Evolutionary conservation across 2,113 vertebrate species (phyloP).

Genomic region (Amphilophus citrinellus): DNA sequence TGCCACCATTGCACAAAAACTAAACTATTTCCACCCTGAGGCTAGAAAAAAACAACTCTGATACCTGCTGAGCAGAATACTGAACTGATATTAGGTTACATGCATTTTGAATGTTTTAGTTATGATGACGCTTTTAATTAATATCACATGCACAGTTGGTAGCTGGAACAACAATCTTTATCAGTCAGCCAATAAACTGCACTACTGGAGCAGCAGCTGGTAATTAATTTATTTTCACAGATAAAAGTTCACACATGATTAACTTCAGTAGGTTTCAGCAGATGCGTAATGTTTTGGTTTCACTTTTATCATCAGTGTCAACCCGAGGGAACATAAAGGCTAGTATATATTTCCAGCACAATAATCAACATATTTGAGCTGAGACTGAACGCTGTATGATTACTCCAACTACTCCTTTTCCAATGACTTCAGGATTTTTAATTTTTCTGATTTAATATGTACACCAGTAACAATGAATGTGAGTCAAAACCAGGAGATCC

Average conservation of each 20-base stretch:
- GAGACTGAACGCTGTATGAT: not conserved
- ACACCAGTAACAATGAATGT: not conserved
- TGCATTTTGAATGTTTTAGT: not conserved
- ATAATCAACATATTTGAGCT: not conserved
- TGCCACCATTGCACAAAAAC: not conserved
- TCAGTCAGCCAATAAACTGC: not conserved
- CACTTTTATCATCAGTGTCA: accelerated
- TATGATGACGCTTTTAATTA: not conserved
- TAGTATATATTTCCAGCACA: not conserved
- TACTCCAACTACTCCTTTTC: no score
- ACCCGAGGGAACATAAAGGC: not conserved
- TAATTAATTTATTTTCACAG: accelerated
- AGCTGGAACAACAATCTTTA: not conserved
- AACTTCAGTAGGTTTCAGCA: not conserved
- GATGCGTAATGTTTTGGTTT: not conserved
- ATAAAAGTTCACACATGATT: not conserved
- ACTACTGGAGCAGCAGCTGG: not conserved
- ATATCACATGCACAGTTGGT: not conserved
- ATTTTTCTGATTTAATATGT: not conserved
- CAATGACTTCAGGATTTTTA: no score
- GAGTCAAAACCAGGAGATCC: not conserved
- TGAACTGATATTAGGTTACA: not conserved
- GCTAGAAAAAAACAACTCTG: not conserved
- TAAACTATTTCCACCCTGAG: not conserved
- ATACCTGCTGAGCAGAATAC: no score